Evolutionary conservation across 2,888 invertebrate genomes (phyloP), one percentile per base, ranked within the genome.

Genomic region (Agrotis clavis): DNA sequence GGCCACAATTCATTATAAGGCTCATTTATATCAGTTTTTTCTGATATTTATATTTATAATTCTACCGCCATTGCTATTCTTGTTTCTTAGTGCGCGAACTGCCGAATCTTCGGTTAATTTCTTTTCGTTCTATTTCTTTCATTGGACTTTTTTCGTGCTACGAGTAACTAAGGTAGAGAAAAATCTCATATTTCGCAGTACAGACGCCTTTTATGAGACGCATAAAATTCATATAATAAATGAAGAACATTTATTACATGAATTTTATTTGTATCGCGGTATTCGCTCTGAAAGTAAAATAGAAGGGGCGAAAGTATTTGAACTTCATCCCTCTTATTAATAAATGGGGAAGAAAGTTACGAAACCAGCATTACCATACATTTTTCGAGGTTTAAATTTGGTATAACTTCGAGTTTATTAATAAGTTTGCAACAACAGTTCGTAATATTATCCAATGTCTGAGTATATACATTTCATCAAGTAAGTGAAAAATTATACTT

Each of bases 101-200:
- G 47, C 68, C 65, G 62, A 84, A 80, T 82, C 65, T 77, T 72
- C 60, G 63, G 70, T 70, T 75, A 69, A 81, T 84, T 82, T 64
- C 81, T 84, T 69, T 64, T 73, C 41, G 77, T 81, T 82, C 81
- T 82, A 73, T 78, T 84, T 81, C 74, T 75, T 82, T 82, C 74
- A 78, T 81, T 75, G 54, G 74, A 71, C 35, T 71, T 59, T 83
- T 74, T 73, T 64, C 61, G 72, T 74, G 60, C n/a, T n/a, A n/a
- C n/a, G n/a, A n/a, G 75, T 75, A 82, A 76, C 75, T 82, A 74
- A 77, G 63, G 67, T 45, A 77, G 63, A 64, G n/a, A 72, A 75
- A 71, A 65, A 59, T 45, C 54, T 73, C 67, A 79, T 77, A 76
- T 74, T 77, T 56, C 67, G 35, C 21, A 11, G 35, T 25, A 53